Percentiles rank a stretch among this genome's conserved stretches.
phyloP scores from a whole-genome alignment of 2,113 vertebrate genomes.

The Nycticorax nycticorax region DNA sequence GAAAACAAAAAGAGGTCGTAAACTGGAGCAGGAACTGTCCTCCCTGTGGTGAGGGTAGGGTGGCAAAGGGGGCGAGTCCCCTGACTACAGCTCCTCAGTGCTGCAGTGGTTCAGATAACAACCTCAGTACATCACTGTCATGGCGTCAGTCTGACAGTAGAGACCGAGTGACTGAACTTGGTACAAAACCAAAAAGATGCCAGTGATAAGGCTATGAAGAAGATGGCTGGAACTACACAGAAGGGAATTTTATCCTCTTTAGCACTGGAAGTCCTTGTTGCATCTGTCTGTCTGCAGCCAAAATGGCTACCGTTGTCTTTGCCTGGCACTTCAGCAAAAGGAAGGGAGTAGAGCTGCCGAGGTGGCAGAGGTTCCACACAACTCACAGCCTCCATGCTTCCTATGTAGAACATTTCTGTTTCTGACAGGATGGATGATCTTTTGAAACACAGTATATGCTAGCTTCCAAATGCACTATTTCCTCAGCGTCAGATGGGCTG shows the following conservation, averaged over 20 bases:
- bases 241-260: neutral
- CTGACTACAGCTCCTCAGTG: accelerated
- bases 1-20: neutral
- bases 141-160: neutral
- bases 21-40: neutral
- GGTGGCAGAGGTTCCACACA: neutral
- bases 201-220: neutral
- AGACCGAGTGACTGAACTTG: neutral
- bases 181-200: neutral
- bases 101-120: accelerated
- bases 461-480: neutral
- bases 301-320: neutral
- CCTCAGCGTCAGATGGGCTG: slow-evolving; percentile 8
- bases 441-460: neutral
- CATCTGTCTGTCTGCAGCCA: neutral
- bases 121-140: accelerated
- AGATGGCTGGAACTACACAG: neutral
- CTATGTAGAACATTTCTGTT: neutral
- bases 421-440: neutral
- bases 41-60: accelerated
- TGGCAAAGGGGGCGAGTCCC: accelerated
- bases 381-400: neutral
- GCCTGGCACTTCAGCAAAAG: neutral
- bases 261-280: neutral
- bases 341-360: neutral